Conservation (phyloP, 2,797 vertebrate genomes). For the Poeciliopsis presidionis region DNA sequence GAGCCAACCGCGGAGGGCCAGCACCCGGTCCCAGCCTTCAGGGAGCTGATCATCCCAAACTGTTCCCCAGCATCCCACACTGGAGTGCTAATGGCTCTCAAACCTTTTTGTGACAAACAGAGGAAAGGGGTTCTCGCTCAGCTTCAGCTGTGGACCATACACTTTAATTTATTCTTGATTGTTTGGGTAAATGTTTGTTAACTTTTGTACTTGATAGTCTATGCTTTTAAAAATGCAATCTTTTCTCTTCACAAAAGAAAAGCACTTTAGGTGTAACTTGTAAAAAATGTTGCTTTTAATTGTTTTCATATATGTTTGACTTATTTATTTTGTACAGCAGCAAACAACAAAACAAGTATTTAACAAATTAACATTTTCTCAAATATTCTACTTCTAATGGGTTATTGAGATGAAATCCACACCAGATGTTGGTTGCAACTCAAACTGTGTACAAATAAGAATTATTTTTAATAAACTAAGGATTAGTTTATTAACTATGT, state of each 20-base stretch:
- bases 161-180: conserved; percentile 45
- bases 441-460: neutral
- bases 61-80: conserved; percentile 18
- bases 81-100: conserved; percentile 34
- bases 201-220: conserved; percentile 40
- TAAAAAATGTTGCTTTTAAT: conserved; percentile 47
- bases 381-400: neutral
- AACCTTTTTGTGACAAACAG: conserved; percentile 38
- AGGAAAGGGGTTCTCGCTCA: conserved; percentile 52
- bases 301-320: conserved; percentile 55
- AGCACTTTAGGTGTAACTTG: conserved; percentile 76
- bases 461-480: neutral
- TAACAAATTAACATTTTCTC: neutral
- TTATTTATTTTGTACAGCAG: conserved; percentile 64
- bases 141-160: conserved; percentile 54
- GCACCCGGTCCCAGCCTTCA: conserved; percentile 86
- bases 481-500: neutral
- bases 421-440: neutral
- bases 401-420: conserved; percentile 3
- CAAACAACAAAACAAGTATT: neutral
- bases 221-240: conserved; percentile 57
- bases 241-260: conserved; percentile 67
- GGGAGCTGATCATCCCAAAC: conserved; percentile 89
- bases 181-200: conserved; percentile 40
- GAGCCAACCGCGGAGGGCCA: conserved; percentile 78